A percentile compares a stretch with the other conserved stretches of the same genome.
Evolutionary conservation across 2,113 vertebrate genomes (phyloP).

Genomic region (Oreotrochilus melanogaster): DNA sequence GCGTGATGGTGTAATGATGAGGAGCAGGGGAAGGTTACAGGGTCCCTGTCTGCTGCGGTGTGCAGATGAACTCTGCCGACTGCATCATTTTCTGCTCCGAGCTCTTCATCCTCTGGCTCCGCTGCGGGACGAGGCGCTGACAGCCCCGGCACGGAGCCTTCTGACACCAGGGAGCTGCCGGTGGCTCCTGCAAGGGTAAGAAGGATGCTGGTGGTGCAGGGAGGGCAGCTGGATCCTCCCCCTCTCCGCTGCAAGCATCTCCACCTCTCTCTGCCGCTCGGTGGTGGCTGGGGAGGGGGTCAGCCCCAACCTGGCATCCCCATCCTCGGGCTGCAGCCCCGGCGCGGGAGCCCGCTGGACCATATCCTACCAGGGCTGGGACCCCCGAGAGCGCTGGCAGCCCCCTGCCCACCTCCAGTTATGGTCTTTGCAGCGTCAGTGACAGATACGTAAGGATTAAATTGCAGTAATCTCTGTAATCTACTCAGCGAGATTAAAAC

Average conservation of each 20-base stretch:
- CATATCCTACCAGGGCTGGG: fast-evolving
- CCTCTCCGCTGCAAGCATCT: too few relatives aligned
- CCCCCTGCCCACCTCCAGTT: constrained; percentile 2
- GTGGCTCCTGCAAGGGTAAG: not conserved
- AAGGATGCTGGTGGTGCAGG: fast-evolving
- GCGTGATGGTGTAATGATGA: not conserved
- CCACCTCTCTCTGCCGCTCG: not conserved
- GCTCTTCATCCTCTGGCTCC: not conserved
- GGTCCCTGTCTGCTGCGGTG: not conserved
- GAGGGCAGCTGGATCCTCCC: not conserved
- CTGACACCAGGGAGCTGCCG: fast-evolving
- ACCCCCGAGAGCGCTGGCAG: fast-evolving
- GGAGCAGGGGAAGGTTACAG: not conserved
- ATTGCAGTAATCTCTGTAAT: constrained; percentile 74
- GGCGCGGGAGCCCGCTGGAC: fast-evolving
- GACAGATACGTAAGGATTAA: constrained; percentile 75
- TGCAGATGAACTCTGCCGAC: not conserved
- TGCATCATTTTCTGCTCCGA: not conserved
- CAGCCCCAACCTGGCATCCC: fast-evolving
- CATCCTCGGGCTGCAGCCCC: fast-evolving
- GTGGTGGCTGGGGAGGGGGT: fast-evolving
- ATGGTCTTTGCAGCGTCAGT: constrained; percentile 75
- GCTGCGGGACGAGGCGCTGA: fast-evolving
- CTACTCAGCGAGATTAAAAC: constrained; percentile 76
- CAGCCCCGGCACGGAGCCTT: not conserved